Evolutionary conservation across 2,888 invertebrate genomes (phyloP), one percentile per base, ranked within the genome.

Genomic region (Hanleya hanleyi): DNA sequence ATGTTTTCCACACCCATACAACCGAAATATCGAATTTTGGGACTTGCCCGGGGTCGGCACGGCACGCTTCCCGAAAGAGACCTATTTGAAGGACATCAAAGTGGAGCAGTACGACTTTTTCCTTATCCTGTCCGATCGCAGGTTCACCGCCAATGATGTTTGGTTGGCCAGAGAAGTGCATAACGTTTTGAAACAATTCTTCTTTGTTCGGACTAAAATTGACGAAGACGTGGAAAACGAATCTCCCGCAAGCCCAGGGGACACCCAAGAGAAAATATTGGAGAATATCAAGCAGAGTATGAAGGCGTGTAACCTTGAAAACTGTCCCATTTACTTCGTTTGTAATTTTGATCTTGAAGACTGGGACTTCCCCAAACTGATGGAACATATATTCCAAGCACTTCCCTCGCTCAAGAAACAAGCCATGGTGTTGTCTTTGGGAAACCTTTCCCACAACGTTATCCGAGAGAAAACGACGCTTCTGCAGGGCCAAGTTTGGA

Each of bases 1-100:
- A 12, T 76, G 78, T 3, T 80, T 78, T 65, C 73, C 76, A 37
- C 78, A 80, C 68, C 78, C 80, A 22, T 70, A 77, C 26, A 78
- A 80, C 57, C 74, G 75, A 49, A 76, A 77, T 49, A 57, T 80
- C 1, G 75, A 73, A 41, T 80, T 75, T 62, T 80, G 79, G 79
- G 79, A 80, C 51, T 51, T 79, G 12, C 79, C 79, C 7, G 76
- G 75, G 37, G 32, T 76, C 22, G 79, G 76, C 15, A 73, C 77
- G 33, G 64, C 61, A 12, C 76, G 74, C 22, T 80, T 77, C 68
- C 64, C 77, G 29, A 73, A 73, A 67, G 75, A 78, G 12, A 32
- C 50, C 6, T 80, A 74, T 38, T 33, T 77, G 12, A 70, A 75
- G 36, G 74, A 74, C 32, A 69, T 75, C 22, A 76, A 78, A 33